Conservation (phyloP, 2,888 invertebrate genomes). For the Archips crataeganus region DNA sequence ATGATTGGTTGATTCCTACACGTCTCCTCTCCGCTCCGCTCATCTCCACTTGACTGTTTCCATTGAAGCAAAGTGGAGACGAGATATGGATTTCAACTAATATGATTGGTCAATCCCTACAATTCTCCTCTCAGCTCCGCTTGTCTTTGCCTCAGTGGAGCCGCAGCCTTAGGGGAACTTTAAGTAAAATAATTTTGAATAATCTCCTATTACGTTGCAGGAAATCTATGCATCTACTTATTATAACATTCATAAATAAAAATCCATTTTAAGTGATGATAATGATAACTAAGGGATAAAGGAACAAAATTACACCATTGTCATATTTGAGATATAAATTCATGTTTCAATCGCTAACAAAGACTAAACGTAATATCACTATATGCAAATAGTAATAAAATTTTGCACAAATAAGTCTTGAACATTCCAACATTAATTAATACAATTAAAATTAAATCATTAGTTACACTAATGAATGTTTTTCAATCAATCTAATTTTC, state of each 20-base stretch:
- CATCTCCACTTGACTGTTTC: too few relatives aligned
- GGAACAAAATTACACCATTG: slow-evolving; percentile 76
- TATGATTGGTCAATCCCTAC: too few relatives aligned
- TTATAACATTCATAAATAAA: slow-evolving; percentile 47
- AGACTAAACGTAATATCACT: slow-evolving; percentile 78
- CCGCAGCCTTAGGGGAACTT: slow-evolving; percentile 42
- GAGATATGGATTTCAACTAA: too few relatives aligned
- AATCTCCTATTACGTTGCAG: not conserved
- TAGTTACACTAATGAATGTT: slow-evolving; percentile 73
- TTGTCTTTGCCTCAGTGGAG: too few relatives aligned
- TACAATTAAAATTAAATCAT: slow-evolving; percentile 65
- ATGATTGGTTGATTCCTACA: too few relatives aligned
- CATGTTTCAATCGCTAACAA: slow-evolving; percentile 62
- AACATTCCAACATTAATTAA: slow-evolving; percentile 68
- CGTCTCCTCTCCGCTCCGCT: too few relatives aligned
- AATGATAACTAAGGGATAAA: slow-evolving; percentile 60
- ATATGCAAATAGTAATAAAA: slow-evolving; percentile 68
- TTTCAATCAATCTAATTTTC: slow-evolving; percentile 59
- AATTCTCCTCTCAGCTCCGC: too few relatives aligned
- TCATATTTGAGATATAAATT: slow-evolving; percentile 65
- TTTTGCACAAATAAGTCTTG: slow-evolving; percentile 72
- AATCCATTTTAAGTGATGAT: slow-evolving; percentile 67
- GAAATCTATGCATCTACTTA: not conserved
- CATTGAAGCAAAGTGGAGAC: too few relatives aligned
- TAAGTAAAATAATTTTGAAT: slow-evolving; percentile 34